phyloP scores from a whole-genome alignment of 2,888 invertebrate genomes.

The Euphydryas editha region DNA sequence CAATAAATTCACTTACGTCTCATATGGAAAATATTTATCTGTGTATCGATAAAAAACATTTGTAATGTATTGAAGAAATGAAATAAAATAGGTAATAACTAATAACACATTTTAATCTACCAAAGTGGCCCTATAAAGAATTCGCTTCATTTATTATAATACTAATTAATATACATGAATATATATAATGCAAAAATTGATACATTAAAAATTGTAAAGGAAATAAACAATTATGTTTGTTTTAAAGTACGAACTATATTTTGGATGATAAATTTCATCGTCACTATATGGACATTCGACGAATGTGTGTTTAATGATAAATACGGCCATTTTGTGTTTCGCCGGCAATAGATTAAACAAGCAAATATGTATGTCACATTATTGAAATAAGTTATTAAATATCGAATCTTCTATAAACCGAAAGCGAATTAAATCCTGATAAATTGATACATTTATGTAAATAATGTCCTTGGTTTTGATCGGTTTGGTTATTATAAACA shows the following conservation, averaged over 20 bases:
- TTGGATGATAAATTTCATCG: not conserved
- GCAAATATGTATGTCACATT: not conserved
- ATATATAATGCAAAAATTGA: not conserved
- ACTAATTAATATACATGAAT: too few relatives aligned
- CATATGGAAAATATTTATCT: too few relatives aligned
- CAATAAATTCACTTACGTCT: too few relatives aligned
- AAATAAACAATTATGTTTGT: too few relatives aligned
- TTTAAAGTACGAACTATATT: not conserved
- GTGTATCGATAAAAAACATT: too few relatives aligned
- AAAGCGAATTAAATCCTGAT: not conserved
- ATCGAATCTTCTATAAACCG: not conserved
- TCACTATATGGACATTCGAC: not conserved
- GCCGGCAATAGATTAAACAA: conserved; percentile 8
- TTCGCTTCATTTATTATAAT: too few relatives aligned
- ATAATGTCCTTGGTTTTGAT: not conserved
- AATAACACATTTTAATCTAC: too few relatives aligned
- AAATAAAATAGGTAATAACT: too few relatives aligned
- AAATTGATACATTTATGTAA: conserved; percentile 13
- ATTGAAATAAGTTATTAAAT: conserved; percentile 5
- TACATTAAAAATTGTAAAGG: not conserved
- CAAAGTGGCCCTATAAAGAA: too few relatives aligned
- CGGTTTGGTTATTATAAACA: too few relatives aligned
- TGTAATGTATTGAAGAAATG: too few relatives aligned
- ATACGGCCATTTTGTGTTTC: not conserved
- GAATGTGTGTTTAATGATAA: not conserved